These are phyloP conservation scores for Dendrolimus pini DNA, from an alignment of 2,888 invertebrate species.

Conservation along the genomic window DNA sequence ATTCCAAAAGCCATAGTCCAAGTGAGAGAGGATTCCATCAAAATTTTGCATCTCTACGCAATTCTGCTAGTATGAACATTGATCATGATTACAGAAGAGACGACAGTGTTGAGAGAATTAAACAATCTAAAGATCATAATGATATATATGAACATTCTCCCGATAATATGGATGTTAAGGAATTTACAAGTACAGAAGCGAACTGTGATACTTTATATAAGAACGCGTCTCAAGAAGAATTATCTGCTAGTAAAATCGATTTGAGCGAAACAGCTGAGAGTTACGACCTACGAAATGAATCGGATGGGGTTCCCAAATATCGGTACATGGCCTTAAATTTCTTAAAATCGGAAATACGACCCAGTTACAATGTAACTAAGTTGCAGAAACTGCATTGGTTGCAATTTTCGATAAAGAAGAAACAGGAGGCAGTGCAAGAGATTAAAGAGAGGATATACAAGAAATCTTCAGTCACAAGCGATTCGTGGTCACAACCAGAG, in stretches of 20 bases:
- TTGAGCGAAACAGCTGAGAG: constrained; percentile 68
- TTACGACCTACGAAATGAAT: constrained; percentile 59
- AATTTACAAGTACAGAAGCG: constrained; percentile 35
- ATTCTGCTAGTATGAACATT: constrained; percentile 54
- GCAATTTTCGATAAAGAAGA: constrained; percentile 84
- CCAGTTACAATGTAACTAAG: constrained; percentile 84
- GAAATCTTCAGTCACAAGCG: constrained; percentile 54
- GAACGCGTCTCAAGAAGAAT: constrained; percentile 44
- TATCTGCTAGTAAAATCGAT: constrained; percentile 52
- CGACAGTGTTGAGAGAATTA: constrained; percentile 26
- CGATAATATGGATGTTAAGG: constrained; percentile 53
- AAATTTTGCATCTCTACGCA: constrained; percentile 44
- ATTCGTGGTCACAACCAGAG: constrained; percentile 22
- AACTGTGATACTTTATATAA: constrained; percentile 47
- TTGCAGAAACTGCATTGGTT: constrained; percentile 82
- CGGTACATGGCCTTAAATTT: constrained; percentile 69
- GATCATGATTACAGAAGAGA: constrained; percentile 34
- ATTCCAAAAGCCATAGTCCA: constrained; percentile 70
- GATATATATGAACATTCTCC: constrained; percentile 64
- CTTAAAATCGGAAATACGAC: constrained; percentile 79
- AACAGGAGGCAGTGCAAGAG: constrained; percentile 78
- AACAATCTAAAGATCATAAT: constrained; percentile 35
- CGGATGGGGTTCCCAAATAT: constrained; percentile 53
- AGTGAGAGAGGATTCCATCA: constrained; percentile 57
- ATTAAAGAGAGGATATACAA: constrained; percentile 65